Conservation (phyloP, 2,113 vertebrate species). For the Elephantulus edwardii region DNA sequence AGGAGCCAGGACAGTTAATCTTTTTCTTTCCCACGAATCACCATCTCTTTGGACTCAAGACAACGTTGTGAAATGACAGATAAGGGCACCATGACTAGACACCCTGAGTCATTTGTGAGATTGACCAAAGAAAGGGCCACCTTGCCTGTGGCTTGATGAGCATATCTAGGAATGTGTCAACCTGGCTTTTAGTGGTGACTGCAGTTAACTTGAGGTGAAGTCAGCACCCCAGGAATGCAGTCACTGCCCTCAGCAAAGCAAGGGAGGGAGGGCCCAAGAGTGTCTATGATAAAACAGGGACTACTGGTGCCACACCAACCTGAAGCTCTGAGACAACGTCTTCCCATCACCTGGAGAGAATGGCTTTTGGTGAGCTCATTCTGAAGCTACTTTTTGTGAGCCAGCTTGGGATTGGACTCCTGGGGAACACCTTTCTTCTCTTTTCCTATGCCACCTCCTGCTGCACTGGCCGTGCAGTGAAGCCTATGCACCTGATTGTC, state of each 20-base stretch:
- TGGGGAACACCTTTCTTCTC: background rate
- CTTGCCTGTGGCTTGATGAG: background rate
- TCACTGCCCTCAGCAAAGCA: background rate
- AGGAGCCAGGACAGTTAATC: background rate
- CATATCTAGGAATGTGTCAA: background rate
- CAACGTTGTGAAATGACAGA: background rate
- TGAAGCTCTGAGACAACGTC: background rate
- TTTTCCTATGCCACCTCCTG: background rate
- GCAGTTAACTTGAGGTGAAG: background rate
- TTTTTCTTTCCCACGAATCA: background rate
- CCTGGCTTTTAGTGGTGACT: background rate
- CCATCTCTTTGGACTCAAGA: background rate
- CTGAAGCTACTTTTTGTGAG: slow-evolving; percentile 2
- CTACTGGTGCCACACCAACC: background rate
- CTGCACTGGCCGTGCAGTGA: background rate
- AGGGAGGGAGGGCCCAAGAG: no score
- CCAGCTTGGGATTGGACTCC: background rate
- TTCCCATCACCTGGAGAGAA: background rate
- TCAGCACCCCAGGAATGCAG: no score
- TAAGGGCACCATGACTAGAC: background rate
- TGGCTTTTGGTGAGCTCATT: background rate
- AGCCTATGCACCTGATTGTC: slow-evolving; percentile 5
- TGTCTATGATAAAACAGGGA: background rate
- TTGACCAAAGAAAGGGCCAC: background rate
- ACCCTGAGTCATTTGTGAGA: background rate